Evolutionary conservation across 2,797 vertebrate genomes (phyloP).

Genomic region (Scomberomorus guttatus): DNA sequence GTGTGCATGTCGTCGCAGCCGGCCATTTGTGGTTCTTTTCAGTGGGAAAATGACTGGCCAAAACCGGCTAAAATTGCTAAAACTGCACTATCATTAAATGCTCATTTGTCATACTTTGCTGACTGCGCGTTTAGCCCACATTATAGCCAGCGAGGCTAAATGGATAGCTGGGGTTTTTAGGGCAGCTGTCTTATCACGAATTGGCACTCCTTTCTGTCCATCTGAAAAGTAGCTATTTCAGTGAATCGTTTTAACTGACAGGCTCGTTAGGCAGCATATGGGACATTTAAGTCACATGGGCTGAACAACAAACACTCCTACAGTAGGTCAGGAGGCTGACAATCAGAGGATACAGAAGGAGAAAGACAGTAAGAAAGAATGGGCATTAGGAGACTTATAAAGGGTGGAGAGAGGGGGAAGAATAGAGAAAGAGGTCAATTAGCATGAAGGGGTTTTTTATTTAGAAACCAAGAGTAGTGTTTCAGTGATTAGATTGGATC

Average conservation of each 20-base stretch:
- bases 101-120: conserved; percentile 63
- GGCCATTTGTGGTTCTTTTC: conserved; percentile 51
- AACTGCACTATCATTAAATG: conserved; percentile 69
- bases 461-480: neutral
- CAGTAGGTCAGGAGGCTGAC: neutral
- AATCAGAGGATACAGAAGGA: neutral
- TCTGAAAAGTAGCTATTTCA: conserved; percentile 9
- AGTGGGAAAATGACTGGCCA: conserved; percentile 22
- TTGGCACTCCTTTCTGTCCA: conserved; percentile 11
- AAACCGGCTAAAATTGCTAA: conserved; percentile 43
- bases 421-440: neutral
- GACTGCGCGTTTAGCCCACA: conserved; percentile 43
- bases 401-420: neutral
- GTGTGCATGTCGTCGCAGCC: conserved; percentile 39
- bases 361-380: neutral
- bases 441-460: conserved; percentile 16
- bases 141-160: conserved; percentile 22
- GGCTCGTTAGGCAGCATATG: neutral
- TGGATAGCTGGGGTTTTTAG: conserved; percentile 30
- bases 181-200: conserved; percentile 37
- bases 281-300: neutral
- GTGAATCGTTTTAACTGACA: conserved; percentile 5
- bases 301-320: conserved; percentile 26
- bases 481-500: conserved; percentile 48
- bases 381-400: neutral